A percentile compares a stretch with the other conserved stretches of the same genome.
Evolutionary conservation across 2,113 vertebrate species (phyloP).

Genomic region (Myxocyprinus asiaticus): DNA sequence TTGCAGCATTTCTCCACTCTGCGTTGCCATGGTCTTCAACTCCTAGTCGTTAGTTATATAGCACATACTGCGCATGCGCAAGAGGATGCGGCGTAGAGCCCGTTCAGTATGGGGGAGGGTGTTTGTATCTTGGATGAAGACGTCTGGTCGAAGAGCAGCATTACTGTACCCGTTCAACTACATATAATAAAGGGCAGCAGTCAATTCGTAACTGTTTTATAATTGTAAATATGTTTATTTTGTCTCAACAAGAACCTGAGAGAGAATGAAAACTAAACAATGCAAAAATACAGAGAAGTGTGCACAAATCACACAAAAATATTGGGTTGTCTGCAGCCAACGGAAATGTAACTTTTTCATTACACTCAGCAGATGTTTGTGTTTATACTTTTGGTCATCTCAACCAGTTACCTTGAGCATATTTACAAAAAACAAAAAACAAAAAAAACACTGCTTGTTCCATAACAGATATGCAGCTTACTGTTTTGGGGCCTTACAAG

Average conservation of each 20-base stretch:
- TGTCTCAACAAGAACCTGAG: too few relatives aligned
- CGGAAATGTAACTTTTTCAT: not conserved
- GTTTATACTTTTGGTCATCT: constrained; percentile 44
- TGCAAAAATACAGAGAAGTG: not conserved
- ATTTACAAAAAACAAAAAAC: constrained; percentile 38
- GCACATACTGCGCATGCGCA: constrained; percentile 67
- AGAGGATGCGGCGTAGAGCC: constrained; percentile 64
- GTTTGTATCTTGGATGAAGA: not conserved
- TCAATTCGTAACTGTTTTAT: too few relatives aligned
- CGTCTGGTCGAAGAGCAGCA: constrained; percentile 32
- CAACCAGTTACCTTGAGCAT: constrained; percentile 49
- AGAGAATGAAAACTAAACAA: too few relatives aligned
- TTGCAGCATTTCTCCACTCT: constrained; percentile 37
- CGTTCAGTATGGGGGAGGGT: constrained; percentile 45
- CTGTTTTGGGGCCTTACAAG: constrained; percentile 52
- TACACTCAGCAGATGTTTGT: constrained; percentile 38
- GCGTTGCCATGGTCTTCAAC: constrained; percentile 16
- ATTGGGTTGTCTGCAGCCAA: not conserved
- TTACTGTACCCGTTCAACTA: too few relatives aligned
- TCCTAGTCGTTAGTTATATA: constrained; percentile 22
- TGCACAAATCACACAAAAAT: too few relatives aligned
- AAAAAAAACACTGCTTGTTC: constrained; percentile 66
- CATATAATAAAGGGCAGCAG: too few relatives aligned
- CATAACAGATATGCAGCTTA: constrained; percentile 67
- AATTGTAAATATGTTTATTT: too few relatives aligned